Evolutionary conservation across 2,113 vertebrate species (phyloP).

Genomic region (Tylochromis polylepis): DNA sequence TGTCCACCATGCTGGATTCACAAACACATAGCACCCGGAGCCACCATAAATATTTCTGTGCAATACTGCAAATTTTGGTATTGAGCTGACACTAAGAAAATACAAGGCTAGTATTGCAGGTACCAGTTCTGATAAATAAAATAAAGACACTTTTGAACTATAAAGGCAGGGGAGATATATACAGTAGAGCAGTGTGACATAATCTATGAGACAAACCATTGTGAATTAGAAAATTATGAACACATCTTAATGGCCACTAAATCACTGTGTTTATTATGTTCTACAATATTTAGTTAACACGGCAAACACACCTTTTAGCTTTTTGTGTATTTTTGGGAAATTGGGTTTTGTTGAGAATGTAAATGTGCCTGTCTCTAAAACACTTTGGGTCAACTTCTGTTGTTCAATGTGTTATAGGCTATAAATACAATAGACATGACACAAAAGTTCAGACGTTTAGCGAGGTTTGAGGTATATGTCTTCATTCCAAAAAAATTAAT

Average conservation of each 20-base stretch:
- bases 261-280: not conserved
- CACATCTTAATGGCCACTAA: no score
- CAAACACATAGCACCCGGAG: not conserved
- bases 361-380: no score
- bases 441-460: not conserved
- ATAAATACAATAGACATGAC: not conserved
- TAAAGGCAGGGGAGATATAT: not conserved
- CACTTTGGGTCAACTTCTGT: not conserved
- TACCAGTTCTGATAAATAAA: not conserved
- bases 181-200: not conserved
- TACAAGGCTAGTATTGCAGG: no score
- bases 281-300: not conserved
- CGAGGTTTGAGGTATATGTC: no score
- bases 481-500: not conserved
- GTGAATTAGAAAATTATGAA: no score
- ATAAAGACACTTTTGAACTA: not conserved
- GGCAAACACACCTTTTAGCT: no score
- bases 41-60: rapidly evolving
- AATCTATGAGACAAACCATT: not conserved
- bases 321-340: no score
- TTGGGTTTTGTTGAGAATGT: no score
- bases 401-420: not conserved
- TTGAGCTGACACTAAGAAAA: not conserved
- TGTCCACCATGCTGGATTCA: not conserved
- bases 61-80: not conserved